Evolutionary conservation across 1,140 invertebrate genomes (phyloP), one percentile per base, ranked within the genome.

Genomic region (Zaprionus gabonicus): DNA sequence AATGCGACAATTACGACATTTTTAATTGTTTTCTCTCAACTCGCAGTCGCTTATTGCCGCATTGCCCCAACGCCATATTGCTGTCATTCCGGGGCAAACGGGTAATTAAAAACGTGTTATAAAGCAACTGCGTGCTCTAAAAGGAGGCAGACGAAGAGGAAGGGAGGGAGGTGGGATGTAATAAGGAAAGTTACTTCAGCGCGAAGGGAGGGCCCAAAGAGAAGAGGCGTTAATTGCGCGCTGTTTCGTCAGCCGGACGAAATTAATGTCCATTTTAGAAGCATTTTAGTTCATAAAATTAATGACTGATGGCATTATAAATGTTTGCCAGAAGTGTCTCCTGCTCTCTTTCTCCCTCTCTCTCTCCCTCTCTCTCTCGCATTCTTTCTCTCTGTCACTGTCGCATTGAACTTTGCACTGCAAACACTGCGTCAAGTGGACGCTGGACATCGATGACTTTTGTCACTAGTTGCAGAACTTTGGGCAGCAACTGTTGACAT

Each of bases 31-130:
- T 88, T 88, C 41, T 88, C 41, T 46, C 78, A 76, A 81, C 81
- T 81, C 74, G 81, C 73, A 77, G 65, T 78, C 59, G 66, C 69
- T 64, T 75, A 76, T 69, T 80, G 77, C 60, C 60, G 46, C 57
- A 38, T 62, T 71, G 64, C 75, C 80, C 60, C 63, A 70, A 62
- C 76, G 58, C 58, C 55, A 49, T 49, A 71, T 38, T 46, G 64
- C 53, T 55, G 55, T 76, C 76, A 73, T 66, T 51, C 15, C 38
- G 53, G 68, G 62, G 20, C 75, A 81, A 84, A 88, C 73, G 84
- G 84, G 84, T 87, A 87, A 87, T 87, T 87, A 87, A 87, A 87
- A 87, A 84, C 81, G 78, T 84, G 81, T 84, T 88, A 78, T 80
- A 67, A 82, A 66, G 53, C 65, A 76, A 71, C 55, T 64, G 59